Conservation (phyloP, 2,888 invertebrate species). For the Spialia ferax region DNA sequence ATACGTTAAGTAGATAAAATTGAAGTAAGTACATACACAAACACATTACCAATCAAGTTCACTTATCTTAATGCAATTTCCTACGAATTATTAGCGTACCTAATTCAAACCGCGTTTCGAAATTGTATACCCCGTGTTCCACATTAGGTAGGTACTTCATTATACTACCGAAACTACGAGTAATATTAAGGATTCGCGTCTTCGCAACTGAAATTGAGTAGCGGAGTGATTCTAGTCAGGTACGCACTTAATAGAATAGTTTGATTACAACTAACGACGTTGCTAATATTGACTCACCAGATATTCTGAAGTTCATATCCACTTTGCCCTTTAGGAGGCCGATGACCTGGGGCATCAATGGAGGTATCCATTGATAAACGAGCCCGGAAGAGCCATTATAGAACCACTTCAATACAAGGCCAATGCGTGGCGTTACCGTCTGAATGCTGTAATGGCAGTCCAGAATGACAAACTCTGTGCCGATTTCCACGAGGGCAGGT, state of each 20-base stretch:
- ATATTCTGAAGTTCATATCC: slow-evolving; percentile 73
- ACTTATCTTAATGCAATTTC: slow-evolving; percentile 2
- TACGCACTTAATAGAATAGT: slow-evolving; percentile 37
- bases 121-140: slow-evolving; percentile 18
- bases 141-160: slow-evolving; percentile 35
- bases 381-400: slow-evolving; percentile 77
- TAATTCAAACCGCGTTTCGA: slow-evolving; percentile 12
- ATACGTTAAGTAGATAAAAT: neutral
- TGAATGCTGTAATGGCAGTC: slow-evolving; percentile 70
- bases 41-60: neutral
- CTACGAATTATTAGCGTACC: slow-evolving; percentile 11
- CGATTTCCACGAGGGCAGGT: slow-evolving; percentile 72
- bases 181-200: slow-evolving; percentile 30
- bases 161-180: slow-evolving; percentile 33
- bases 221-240: slow-evolving; percentile 33
- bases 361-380: slow-evolving; percentile 83
- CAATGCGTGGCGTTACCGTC: slow-evolving; percentile 56
- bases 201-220: slow-evolving; percentile 33
- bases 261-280: slow-evolving; percentile 31
- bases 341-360: slow-evolving; percentile 75
- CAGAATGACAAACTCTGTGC: slow-evolving; percentile 67
- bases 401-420: slow-evolving; percentile 82
- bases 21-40: neutral
- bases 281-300: slow-evolving; percentile 61
- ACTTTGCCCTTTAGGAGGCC: slow-evolving; percentile 80